These are phyloP conservation scores for Harmothoe impar DNA, from an alignment of 2,888 invertebrate genomes.

Conservation along the genomic window DNA sequence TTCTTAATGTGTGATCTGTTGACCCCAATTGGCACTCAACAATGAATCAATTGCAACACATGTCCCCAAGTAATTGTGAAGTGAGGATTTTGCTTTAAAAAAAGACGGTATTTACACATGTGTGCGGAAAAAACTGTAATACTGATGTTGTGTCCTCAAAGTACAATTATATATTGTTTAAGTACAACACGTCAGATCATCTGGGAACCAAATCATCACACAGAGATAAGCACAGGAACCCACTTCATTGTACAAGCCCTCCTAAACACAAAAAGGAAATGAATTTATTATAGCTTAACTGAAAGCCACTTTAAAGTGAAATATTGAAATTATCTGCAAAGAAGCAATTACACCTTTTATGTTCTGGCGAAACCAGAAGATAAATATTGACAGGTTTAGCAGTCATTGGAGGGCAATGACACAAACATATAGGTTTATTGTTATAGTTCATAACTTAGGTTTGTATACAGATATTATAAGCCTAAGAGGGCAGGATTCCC, in stretches of 20 bases:
- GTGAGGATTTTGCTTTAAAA: background rate
- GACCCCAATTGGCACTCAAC: background rate
- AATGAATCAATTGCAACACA: background rate
- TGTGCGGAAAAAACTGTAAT: background rate
- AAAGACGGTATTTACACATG: background rate
- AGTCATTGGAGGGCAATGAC: background rate
- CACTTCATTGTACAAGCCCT: background rate
- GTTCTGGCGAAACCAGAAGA: too few species aligned
- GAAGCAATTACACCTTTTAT: too few species aligned
- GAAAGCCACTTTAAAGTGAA: too few species aligned
- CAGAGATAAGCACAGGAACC: constrained; percentile 38
- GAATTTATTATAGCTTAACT: background rate
- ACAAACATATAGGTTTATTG: background rate
- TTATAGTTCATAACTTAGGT: background rate
- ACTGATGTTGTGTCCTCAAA: constrained; percentile 1
- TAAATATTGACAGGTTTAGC: too few species aligned
- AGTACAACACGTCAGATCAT: constrained; percentile 53
- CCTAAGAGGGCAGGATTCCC: constrained; percentile 22
- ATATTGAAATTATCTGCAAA: too few species aligned
- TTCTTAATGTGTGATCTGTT: background rate
- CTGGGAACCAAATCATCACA: constrained; percentile 46
- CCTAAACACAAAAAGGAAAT: background rate
- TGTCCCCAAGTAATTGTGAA: background rate
- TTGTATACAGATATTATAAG: background rate
- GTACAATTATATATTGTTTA: background rate